phyloP scores from a whole-genome alignment of 2,888 invertebrate genomes.

The Brenthis ino region DNA sequence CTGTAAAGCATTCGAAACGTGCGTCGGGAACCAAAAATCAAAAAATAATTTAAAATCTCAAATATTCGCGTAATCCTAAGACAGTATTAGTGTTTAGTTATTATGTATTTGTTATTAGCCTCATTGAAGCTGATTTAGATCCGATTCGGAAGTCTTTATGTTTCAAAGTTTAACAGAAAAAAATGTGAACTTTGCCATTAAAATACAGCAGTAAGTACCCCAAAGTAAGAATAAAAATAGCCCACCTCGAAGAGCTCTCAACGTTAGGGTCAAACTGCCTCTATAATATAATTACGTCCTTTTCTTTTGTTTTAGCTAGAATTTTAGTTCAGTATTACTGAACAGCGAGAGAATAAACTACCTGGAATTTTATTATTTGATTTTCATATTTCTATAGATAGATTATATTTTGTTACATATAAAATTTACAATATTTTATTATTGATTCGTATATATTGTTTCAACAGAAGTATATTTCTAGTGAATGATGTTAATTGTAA shows the following conservation, averaged over 20 bases:
- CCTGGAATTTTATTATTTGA: not conserved
- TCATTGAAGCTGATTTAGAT: no score
- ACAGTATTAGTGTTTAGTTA: no score
- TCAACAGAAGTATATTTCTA: not conserved
- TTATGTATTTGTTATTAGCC: no score
- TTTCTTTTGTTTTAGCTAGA: slow-evolving; percentile 16
- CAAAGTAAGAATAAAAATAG: slow-evolving; percentile 23
- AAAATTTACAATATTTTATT: no score
- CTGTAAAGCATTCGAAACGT: no score
- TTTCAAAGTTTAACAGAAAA: not conserved
- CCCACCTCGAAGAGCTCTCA: slow-evolving; percentile 13
- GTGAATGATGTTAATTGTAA: not conserved
- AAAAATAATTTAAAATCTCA: no score
- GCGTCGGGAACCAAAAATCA: no score
- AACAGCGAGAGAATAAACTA: not conserved
- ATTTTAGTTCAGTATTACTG: slow-evolving; percentile 8
- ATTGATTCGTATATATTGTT: no score
- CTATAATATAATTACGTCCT: slow-evolving; percentile 23
- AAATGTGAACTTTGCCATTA: not conserved
- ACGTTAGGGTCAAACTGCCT: slow-evolving; percentile 20
- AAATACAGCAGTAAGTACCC: not conserved
- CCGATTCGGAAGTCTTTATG: no score
- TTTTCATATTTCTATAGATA: not conserved
- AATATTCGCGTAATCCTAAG: no score
- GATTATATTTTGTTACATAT: not conserved